Evolutionary conservation across 2,888 invertebrate species (phyloP), one percentile per base, ranked within the genome.

Genomic region (Caenorhabditis panamensis): DNA sequence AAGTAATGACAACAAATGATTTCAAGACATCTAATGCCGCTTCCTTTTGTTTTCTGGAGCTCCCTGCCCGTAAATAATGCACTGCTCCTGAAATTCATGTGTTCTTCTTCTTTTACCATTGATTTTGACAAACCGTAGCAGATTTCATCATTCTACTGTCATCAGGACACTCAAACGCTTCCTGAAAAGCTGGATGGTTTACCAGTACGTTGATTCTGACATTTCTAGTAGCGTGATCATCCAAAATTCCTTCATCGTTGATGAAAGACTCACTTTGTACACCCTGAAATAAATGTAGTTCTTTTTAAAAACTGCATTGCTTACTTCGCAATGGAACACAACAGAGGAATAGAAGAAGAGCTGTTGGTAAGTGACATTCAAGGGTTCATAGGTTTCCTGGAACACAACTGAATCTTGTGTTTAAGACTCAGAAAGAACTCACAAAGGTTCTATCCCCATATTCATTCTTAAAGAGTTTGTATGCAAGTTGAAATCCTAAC

Each of bases 141-240:
- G 61, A 53, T 24, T 24, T 8, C 61, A 69, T 69, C 69, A 69
- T 69, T 69, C 69, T 22, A 31, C 53, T 53, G 20, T 69, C 41
- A 37, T 37, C 51, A 16, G 69, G 22, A 41, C 69, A 69, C 16
- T 69, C 51, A 18, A 69, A 69, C 13, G 69, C 69, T 31, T 53
- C 36, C 20, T 69, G 22, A 9, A 69, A 69, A 1, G 24, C 37
- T 41, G 69, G 69, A 69, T 69, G 69, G 3, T 69, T 37, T 0
- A 22, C 69, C 2, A 61, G 2, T 6, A 20, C 53, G 53, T 69
- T 69, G 20, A 61, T 61, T 41, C 59, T 18, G 20, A 61, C 18
- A 18, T 69, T 69, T 0, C 0, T 0, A 4, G 53, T 13, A 16
- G 69, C 16, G 51, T 31, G 31, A 31, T 4, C 5, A 6, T 69